Evolutionary conservation across 2,888 invertebrate genomes (phyloP).

Genomic region (Saturnia japonica): DNA sequence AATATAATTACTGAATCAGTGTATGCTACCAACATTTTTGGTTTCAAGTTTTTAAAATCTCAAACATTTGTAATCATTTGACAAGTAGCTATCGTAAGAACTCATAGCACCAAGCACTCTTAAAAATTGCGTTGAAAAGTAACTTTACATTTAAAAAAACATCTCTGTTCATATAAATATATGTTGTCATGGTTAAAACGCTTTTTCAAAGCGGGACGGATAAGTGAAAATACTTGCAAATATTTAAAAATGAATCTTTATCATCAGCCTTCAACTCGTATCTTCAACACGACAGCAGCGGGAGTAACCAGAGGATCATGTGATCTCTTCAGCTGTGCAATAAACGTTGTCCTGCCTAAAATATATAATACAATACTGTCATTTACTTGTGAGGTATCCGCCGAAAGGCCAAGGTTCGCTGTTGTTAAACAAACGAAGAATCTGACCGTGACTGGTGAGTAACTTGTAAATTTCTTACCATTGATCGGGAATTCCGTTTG

Average conservation of each 20-base stretch:
- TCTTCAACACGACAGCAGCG: slow-evolving; percentile 65
- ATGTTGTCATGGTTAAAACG: no score
- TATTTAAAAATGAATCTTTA: background rate
- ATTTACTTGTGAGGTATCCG: slow-evolving; percentile 74
- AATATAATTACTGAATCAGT: no score
- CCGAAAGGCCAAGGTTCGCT: slow-evolving; percentile 72
- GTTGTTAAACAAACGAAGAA: slow-evolving; percentile 73
- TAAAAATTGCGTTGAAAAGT: no score
- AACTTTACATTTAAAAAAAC: no score
- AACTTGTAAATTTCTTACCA: background rate
- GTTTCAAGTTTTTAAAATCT: no score
- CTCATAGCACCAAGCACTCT: no score
- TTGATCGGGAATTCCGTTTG: background rate
- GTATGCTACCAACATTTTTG: no score
- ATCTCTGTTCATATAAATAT: no score
- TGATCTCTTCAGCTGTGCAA: slow-evolving; percentile 61
- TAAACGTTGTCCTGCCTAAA: slow-evolving; percentile 62
- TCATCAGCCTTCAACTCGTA: slow-evolving; percentile 63
- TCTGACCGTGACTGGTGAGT: slow-evolving; percentile 69
- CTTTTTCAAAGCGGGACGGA: no score
- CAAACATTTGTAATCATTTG: no score
- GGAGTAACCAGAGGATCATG: slow-evolving; percentile 58
- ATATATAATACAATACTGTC: slow-evolving; percentile 61
- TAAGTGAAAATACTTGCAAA: no score
- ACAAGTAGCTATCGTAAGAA: no score